Percentiles rank a stretch among this genome's conserved stretches.
phyloP scores from a whole-genome alignment of 1,140 invertebrate species.

The Polyergus mexicanus region DNA sequence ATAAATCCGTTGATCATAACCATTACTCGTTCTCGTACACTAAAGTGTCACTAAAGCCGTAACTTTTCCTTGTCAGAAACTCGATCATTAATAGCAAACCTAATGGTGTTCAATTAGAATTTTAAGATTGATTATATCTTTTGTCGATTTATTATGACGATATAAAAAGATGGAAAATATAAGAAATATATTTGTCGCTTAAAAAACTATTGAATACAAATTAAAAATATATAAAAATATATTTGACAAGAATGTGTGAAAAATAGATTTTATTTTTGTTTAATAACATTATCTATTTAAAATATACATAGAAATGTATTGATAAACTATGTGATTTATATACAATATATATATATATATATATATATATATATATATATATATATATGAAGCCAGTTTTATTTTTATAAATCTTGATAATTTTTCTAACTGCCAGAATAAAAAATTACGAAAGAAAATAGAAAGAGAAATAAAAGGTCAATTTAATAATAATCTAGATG shows the following conservation, averaged over 20 bases:
- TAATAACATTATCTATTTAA: neutral
- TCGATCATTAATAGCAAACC: neutral
- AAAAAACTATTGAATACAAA: neutral
- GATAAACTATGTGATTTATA: neutral
- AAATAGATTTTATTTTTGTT: neutral
- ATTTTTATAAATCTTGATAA: neutral
- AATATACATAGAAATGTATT: neutral
- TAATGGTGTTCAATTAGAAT: neutral
- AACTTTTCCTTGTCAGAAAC: neutral
- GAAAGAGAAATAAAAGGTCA: slow-evolving; percentile 29
- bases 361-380: no score
- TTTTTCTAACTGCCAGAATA: neutral
- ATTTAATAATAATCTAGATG: slow-evolving; percentile 7
- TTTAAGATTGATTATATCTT: neutral
- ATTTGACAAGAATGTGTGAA: neutral
- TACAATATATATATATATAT: no score
- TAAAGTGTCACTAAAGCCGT: slow-evolving; percentile 24
- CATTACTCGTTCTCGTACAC: slow-evolving; percentile 6
- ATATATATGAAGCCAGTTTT: neutral
- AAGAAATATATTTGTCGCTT: neutral
- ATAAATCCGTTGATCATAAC: slow-evolving; percentile 6
- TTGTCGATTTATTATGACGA: neutral
- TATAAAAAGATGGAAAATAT: neutral
- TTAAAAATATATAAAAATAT: slow-evolving; percentile 17
- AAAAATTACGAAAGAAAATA: slow-evolving; percentile 8